Percentiles rank a stretch among this genome's conserved stretches.
phyloP scores from a whole-genome alignment of 1,140 invertebrate genomes.

The Pogonognathellus flavescens region DNA sequence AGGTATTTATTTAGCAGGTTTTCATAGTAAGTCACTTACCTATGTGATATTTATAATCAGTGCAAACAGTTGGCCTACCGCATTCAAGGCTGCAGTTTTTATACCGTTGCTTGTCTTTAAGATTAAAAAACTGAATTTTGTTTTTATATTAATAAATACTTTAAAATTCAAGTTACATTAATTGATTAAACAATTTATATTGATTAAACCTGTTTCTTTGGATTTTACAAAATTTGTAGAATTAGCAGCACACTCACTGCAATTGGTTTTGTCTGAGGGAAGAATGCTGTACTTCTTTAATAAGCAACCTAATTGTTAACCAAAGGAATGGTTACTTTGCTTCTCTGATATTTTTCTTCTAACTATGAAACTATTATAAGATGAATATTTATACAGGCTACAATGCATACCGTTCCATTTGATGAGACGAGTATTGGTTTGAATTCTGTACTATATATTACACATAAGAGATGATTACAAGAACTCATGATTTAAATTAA shows the following conservation, averaged over 20 bases:
- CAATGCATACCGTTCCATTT: background rate
- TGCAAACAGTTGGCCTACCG: constrained; percentile 48
- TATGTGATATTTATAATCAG: constrained; percentile 43
- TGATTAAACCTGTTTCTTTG: background rate
- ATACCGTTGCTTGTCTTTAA: constrained; percentile 24
- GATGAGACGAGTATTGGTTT: background rate
- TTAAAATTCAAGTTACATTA: too few relatives aligned
- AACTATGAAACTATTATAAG: too few relatives aligned
- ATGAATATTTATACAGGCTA: background rate
- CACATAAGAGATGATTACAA: too few relatives aligned
- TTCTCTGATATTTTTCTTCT: too few relatives aligned
- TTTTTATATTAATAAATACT: background rate
- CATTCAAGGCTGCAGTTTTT: constrained; percentile 52
- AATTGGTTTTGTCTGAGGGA: background rate
- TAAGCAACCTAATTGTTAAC: background rate
- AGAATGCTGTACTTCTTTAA: background rate
- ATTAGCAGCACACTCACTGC: background rate
- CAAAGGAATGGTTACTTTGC: too few relatives aligned
- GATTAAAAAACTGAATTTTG: background rate
- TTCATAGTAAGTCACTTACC: constrained; percentile 5
- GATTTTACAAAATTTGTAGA: background rate
- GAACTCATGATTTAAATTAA: too few relatives aligned
- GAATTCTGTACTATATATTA: background rate
- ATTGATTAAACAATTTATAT: too few relatives aligned
- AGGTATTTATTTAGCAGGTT: background rate